Conservation (phyloP, 1,140 invertebrate species). For the Melitaea cinxia region DNA sequence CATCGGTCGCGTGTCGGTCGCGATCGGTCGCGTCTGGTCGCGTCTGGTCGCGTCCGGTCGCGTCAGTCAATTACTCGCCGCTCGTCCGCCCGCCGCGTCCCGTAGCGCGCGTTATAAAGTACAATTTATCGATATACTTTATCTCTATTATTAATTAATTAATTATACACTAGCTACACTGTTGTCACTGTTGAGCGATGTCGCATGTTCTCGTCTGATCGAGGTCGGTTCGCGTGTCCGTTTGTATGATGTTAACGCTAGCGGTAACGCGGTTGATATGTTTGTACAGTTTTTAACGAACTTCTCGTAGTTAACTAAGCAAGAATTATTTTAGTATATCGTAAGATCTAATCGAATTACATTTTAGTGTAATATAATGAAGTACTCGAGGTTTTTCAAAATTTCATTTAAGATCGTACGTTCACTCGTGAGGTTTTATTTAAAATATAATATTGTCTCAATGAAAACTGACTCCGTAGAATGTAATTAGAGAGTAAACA, state of each 20-base stretch:
- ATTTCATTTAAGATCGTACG: slow-evolving; percentile 67
- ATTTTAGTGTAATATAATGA: slow-evolving; percentile 74
- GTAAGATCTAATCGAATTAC: slow-evolving; percentile 80
- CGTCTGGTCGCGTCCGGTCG: slow-evolving; percentile 21
- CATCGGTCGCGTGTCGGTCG: slow-evolving; percentile 27
- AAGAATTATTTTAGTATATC: slow-evolving; percentile 79
- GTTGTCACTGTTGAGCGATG: slow-evolving; percentile 59
- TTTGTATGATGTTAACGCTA: slow-evolving; percentile 57
- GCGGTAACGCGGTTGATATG: slow-evolving; percentile 60
- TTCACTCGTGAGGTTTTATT: slow-evolving; percentile 55
- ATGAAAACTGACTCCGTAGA: slow-evolving; percentile 69
- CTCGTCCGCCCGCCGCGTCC: slow-evolving; percentile 44
- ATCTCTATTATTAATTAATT: slow-evolving; percentile 57
- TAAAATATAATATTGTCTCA: slow-evolving; percentile 59
- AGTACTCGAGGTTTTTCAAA: slow-evolving; percentile 65
- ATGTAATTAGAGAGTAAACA: slow-evolving; percentile 76
- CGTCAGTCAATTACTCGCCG: slow-evolving; percentile 51
- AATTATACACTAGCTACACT: slow-evolving; percentile 49
- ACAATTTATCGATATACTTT: slow-evolving; percentile 66
- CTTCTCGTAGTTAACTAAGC: slow-evolving; percentile 77
- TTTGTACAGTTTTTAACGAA: slow-evolving; percentile 81
- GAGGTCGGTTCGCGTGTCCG: slow-evolving; percentile 38
- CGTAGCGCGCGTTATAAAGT: slow-evolving; percentile 56
- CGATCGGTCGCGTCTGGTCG: slow-evolving; percentile 8
- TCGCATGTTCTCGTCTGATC: slow-evolving; percentile 44